Evolutionary conservation across 2,888 invertebrate genomes (phyloP).

Genomic region (Chydorus sphaericus): DNA sequence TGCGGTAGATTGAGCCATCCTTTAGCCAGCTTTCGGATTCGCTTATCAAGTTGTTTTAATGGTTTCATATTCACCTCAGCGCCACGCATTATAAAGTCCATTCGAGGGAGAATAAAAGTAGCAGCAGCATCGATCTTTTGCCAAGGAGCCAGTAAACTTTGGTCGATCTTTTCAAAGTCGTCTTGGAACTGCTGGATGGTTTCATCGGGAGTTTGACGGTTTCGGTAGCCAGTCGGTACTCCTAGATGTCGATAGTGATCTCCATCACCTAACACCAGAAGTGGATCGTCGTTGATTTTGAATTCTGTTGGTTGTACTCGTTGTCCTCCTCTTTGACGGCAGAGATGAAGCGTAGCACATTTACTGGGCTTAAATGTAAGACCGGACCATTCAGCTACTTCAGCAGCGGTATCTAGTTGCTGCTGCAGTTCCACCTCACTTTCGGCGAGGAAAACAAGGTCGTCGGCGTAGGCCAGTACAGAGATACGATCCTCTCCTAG

Average conservation of each 20-base stretch:
- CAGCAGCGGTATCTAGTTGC: background rate
- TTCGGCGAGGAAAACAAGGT: background rate
- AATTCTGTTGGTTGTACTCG: background rate
- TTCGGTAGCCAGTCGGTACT: conserved; percentile 23
- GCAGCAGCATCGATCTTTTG: conserved; percentile 15
- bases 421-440: background rate
- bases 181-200: background rate
- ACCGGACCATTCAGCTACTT: background rate
- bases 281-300: background rate
- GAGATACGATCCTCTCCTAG: background rate
- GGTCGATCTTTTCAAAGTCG: conserved; percentile 2
- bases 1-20: background rate
- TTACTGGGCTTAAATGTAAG: background rate
- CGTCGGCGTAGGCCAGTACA: background rate
- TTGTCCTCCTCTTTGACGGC: background rate
- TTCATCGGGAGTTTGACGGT: conserved; percentile 18
- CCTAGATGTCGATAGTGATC: conserved; percentile 24
- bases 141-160: conserved; percentile 15
- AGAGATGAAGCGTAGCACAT: background rate
- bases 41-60: background rate
- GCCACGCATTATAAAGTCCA: conserved; percentile 4
- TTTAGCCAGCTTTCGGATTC: background rate
- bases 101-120: conserved; percentile 14
- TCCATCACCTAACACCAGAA: background rate
- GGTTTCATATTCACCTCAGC: background rate